Base-by-base conservation (phyloP, 1,140 invertebrate species). In the Eriocheir sinensis region DNA sequence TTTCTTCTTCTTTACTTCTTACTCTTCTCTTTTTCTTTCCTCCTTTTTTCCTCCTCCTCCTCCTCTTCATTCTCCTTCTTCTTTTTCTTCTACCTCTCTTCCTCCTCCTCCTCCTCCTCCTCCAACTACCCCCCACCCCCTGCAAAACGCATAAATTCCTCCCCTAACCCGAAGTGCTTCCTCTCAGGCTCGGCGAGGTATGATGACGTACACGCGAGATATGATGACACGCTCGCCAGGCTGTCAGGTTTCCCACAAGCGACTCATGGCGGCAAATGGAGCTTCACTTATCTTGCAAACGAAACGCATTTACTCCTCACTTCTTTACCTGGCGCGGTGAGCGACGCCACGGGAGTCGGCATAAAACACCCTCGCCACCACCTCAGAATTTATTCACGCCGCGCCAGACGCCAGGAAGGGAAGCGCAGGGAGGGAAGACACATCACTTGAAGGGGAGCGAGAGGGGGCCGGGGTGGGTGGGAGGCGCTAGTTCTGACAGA, bases 261-360 rank as follows among this genome's bases (percentile, higher is more conserved):
- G 44, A 72, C 60, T 72, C 60, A 0, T 72, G 21, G 60, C 27
- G n/a, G 4, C 21, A 72, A 72, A 72, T n/a, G 17, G n/a, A 4
- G 44, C 4, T 48, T 48, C 44, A 21, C 27, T 72, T 72, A 21
- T 72, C 12, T 72, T n/a, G 60, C 60, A n/a, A 72, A 72, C 6
- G 60, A 72, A 72, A 72, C 27, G 21, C 60, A 12, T 72, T 72
- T 72, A 72, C 21, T 27, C 60, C 60, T 72, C 17, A 6, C 27
- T 72, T 72, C 60, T 72, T 72, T n/a, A 72, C 60, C 60, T 72
- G 60, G 60, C n/a, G 27, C n/a, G 60, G 60, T 72, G 60, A 72
- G 8, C 21, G 17, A n/a, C 17, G 21, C 60, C 4, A n/a, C 17
- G 8, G 21, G 60, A 3, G 3, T 72, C 27, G 21, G 60, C 27